These are phyloP conservation scores for Gorsachius magnificus DNA, from an alignment of 2,797 vertebrate species.

Conservation along the genomic window DNA sequence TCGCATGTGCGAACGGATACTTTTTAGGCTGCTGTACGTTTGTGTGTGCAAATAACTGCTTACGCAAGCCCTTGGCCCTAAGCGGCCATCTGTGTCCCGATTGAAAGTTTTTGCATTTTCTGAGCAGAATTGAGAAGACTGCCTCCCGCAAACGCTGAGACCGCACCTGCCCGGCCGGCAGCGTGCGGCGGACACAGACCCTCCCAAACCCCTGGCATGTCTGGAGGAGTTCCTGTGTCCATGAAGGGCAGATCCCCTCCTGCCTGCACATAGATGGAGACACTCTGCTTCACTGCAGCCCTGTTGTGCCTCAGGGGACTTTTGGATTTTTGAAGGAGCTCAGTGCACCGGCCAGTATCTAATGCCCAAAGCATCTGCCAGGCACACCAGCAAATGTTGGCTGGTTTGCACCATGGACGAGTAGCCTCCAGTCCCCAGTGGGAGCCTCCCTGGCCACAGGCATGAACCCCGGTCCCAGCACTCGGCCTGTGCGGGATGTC, in stretches of 20 bases:
- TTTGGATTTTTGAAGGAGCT: neutral
- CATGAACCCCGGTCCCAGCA: fast-evolving
- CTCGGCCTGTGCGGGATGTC: fast-evolving
- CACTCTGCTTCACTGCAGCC: neutral
- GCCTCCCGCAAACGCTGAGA: fast-evolving
- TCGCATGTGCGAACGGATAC: neutral
- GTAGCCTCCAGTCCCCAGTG: neutral
- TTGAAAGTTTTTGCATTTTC: neutral
- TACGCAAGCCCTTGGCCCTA: neutral
- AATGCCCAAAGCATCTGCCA: neutral
- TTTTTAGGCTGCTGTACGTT: neutral
- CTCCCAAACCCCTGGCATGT: neutral
- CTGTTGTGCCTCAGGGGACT: neutral
- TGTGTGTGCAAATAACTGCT: slow-evolving; percentile 18
- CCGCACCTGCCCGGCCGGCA: neutral
- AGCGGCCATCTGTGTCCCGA: neutral
- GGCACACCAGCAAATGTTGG: neutral
- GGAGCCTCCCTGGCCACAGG: neutral
- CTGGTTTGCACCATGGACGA: neutral
- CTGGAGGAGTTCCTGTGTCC: neutral
- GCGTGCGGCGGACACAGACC: neutral
- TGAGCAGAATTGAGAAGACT: neutral
- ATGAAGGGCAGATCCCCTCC: neutral
- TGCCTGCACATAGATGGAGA: neutral
- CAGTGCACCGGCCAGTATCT: neutral